Evolutionary conservation across 64 coral and sea anemone species (phyloP), one percentile per base, ranked within the genome.

Genomic region (Montipora efflorescens): DNA sequence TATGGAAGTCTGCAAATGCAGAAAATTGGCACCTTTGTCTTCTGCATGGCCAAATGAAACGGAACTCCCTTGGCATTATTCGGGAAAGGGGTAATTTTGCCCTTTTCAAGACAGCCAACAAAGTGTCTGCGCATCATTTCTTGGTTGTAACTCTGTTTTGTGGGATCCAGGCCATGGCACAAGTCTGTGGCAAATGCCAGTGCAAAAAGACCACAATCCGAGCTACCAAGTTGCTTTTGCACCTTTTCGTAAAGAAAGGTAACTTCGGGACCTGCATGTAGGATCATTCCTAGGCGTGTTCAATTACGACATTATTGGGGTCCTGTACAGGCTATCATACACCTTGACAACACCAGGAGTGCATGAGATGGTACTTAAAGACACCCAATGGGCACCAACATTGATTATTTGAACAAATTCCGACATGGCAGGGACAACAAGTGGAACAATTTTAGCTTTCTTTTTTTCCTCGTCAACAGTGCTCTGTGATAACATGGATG

Each of bases 121-220:
- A 49, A 87, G 75, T 95, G 88, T 47, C 74, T 14, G 21, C 89
- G 64, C 90, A 95, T 88, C 45, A 66, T 59, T 18, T 67, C 43
- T 73, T 92, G 89, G n/a, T 88, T 68, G 87, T 95, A 95, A 19
- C 74, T 79, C 48, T 90, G 69, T 67, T 48, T 87, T 36, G 43
- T 46, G 67, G 95, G 79, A 67, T 93, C 87, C 22, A 74, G 23
- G 57, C 95, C 78, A 84, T 55, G 52, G 52, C 52, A 55, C 52
- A 55, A 55, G 52, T 55, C 52, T 55, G 52, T 55, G 52, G 52
- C 52, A 55, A 55, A 55, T 5, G 52, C 52, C 8, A 92, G 47
- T 7, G 89, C 90, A 47, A 61, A 61, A 61, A 74, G n/a, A 43
- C 16, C 71, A 74, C 9, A 64, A 64, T 64, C 11, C 15, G 61